A percentile compares a stretch with the other conserved stretches of the same genome.
phyloP scores from a whole-genome alignment of 2,888 invertebrate genomes.

The Epinotia demarniana region DNA sequence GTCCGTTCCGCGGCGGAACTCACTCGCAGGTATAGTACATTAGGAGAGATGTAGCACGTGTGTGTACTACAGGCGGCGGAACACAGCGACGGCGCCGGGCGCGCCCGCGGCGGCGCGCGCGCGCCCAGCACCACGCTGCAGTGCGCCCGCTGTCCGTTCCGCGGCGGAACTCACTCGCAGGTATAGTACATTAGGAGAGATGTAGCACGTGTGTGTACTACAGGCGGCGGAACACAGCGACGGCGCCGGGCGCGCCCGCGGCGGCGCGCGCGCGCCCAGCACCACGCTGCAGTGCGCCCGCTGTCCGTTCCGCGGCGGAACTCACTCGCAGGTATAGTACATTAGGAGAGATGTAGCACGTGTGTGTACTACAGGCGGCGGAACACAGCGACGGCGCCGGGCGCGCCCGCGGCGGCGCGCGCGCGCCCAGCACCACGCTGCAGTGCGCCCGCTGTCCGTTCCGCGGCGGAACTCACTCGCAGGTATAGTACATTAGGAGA shows the following conservation, averaged over 20 bases:
- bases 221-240: slow-evolving; percentile 24
- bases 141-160: slow-evolving; percentile 72
- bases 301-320: slow-evolving; percentile 66
- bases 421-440: slow-evolving; percentile 52
- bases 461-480: slow-evolving; percentile 62
- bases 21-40: slow-evolving; percentile 63
- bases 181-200: slow-evolving; percentile 53
- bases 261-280: slow-evolving; percentile 44
- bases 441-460: slow-evolving; percentile 75
- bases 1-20: slow-evolving; percentile 65
- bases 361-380: background rate
- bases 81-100: slow-evolving; percentile 43
- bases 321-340: slow-evolving; percentile 64
- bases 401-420: slow-evolving; percentile 47
- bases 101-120: slow-evolving; percentile 46
- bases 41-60: too few species aligned
- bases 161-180: slow-evolving; percentile 65
- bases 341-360: too few species aligned
- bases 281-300: slow-evolving; percentile 69
- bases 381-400: slow-evolving; percentile 41
- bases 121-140: slow-evolving; percentile 58
- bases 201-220: too few species aligned
- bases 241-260: slow-evolving; percentile 47
- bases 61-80: background rate
- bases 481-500: slow-evolving; percentile 58